Conservation (phyloP, 2,888 invertebrate species). For the Epirrhoe alternata region DNA sequence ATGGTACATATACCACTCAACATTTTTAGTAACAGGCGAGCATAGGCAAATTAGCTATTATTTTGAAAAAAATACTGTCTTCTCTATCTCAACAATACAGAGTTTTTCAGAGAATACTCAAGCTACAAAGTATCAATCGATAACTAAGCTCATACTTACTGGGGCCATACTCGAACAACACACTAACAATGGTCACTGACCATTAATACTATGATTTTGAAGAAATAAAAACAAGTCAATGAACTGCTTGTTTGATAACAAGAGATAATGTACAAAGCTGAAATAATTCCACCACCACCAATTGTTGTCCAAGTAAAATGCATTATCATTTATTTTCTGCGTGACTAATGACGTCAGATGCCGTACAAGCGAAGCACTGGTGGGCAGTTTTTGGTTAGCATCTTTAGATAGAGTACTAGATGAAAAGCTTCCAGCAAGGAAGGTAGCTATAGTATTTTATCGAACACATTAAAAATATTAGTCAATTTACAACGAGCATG, state of each 20-base stretch:
- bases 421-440: slow-evolving; percentile 17
- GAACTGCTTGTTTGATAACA: slow-evolving; percentile 11
- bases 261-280: slow-evolving; percentile 17
- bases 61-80: not conserved
- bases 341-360: not conserved
- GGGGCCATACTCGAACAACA: slow-evolving; percentile 11
- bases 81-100: not conserved
- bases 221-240: slow-evolving; percentile 13
- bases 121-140: slow-evolving; percentile 10
- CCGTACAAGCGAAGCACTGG: slow-evolving; percentile 19
- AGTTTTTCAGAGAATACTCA: not conserved
- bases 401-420: not conserved
- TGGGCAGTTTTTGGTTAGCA: not conserved
- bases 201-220: slow-evolving; percentile 4
- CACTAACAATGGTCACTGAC: slow-evolving; percentile 7
- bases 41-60: too few species aligned
- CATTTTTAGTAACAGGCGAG: too few species aligned
- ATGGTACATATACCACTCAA: too few species aligned
- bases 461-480: not conserved
- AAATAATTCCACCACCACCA: slow-evolving; percentile 1
- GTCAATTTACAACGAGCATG: slow-evolving; percentile 6
- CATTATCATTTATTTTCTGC: slow-evolving; percentile 4
- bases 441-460: not conserved
- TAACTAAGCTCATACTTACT: slow-evolving; percentile 15
- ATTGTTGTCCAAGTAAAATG: not conserved